Conservation (phyloP, 2,888 invertebrate genomes). For the Oscheius sp. region DNA sequence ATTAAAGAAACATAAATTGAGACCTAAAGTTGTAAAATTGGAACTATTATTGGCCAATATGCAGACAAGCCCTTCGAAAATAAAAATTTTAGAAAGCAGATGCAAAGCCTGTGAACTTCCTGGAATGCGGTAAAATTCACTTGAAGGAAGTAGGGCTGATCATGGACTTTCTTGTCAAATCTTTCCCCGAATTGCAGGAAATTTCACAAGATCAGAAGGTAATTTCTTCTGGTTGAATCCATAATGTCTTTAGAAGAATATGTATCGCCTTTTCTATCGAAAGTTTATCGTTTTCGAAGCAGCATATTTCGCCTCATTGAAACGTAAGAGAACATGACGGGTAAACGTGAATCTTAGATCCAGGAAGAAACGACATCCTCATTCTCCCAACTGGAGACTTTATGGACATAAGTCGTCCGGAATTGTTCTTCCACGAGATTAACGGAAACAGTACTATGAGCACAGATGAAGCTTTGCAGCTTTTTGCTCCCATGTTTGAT, state of each 20-base stretch:
- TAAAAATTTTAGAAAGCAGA: constrained; percentile 8
- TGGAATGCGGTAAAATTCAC: neutral
- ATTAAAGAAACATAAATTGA: no score
- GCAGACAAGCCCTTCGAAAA: no score
- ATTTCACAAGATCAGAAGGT: neutral
- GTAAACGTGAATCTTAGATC: neutral
- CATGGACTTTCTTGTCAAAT: neutral
- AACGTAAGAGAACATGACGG: neutral
- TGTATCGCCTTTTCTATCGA: neutral
- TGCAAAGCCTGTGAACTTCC: neutral
- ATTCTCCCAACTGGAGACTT: constrained; percentile 2
- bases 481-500: neutral
- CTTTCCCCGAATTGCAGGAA: neutral
- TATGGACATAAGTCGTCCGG: neutral
- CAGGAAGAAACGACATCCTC: neutral
- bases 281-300: constrained; percentile 7
- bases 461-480: neutral
- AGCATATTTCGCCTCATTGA: neutral
- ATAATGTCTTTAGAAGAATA: neutral
- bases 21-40: no score
- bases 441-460: neutral
- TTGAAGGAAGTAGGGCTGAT: constrained; percentile 10
- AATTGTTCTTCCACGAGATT: neutral
- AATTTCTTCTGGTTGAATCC: neutral
- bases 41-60: no score